Evolutionary conservation across 1,140 invertebrate species (phyloP).

Genomic region (Gryllus bimaculatus): DNA sequence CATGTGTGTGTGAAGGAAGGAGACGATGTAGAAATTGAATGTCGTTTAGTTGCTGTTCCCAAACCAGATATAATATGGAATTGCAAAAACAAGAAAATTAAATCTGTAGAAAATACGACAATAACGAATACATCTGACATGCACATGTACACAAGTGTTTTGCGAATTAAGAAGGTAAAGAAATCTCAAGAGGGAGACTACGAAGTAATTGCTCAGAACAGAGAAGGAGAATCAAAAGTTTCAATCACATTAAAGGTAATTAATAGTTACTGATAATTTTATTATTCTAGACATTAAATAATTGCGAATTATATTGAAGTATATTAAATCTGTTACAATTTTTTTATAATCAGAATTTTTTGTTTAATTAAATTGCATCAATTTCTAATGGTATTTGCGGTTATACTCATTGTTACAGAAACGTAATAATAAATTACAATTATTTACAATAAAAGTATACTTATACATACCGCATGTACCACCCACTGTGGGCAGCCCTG

Average conservation of each 20-base stretch:
- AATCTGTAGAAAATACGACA: conserved; percentile 52
- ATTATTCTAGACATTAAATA: background rate
- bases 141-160: conserved; percentile 76
- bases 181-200: conserved; percentile 79
- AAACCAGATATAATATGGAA: conserved; percentile 83
- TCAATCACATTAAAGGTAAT: conserved; percentile 69
- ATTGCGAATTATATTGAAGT: too few species aligned
- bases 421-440: too few species aligned
- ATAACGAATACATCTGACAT: conserved; percentile 73
- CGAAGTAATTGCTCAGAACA: conserved; percentile 76
- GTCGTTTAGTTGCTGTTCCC: conserved; percentile 76
- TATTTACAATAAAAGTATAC: too few species aligned
- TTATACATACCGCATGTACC: too few species aligned
- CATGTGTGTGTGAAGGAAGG: conserved; percentile 72
- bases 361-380: too few species aligned
- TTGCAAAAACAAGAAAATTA: conserved; percentile 60
- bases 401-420: too few species aligned
- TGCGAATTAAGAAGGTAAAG: conserved; percentile 67
- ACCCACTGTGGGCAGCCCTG: too few species aligned
- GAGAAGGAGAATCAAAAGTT: conserved; percentile 78
- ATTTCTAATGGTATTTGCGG: too few species aligned
- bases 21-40: conserved; percentile 70
- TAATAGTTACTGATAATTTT: background rate
- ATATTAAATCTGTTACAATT: too few species aligned
- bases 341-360: too few species aligned